Evolutionary conservation across 1,140 invertebrate genomes (phyloP).

Genomic region (Aphelenchoides fujianensis): DNA sequence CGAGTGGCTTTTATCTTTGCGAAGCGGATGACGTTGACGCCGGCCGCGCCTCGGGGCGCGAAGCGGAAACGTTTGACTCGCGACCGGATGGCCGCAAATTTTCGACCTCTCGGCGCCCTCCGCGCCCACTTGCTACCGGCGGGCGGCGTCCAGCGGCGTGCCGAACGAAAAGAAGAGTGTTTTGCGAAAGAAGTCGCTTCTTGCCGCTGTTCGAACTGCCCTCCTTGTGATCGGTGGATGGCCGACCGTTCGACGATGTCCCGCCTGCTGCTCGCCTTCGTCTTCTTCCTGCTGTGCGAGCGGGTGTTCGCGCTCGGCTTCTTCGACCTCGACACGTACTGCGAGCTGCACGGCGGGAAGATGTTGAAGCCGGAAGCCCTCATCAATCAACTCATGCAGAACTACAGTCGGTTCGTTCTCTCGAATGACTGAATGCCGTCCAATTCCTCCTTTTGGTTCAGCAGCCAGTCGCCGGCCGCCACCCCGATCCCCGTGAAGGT

Average conservation of each 20-base stretch:
- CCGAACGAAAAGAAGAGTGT: not conserved
- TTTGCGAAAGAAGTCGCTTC: not conserved
- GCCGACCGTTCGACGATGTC: not conserved
- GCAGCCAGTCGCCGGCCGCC: conserved; percentile 36
- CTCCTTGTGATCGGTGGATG: not conserved
- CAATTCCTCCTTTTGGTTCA: conserved; percentile 14
- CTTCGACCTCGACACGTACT: conserved; percentile 2
- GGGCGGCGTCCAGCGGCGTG: not conserved
- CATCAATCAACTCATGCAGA: not conserved
- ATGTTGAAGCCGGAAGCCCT: not conserved
- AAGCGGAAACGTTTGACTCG: not conserved
- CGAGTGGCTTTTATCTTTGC: too few species aligned
- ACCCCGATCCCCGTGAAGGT: conserved; percentile 52
- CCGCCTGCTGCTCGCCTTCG: not conserved
- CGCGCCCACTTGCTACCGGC: not conserved
- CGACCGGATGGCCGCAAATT: not conserved
- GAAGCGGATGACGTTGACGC: too few species aligned
- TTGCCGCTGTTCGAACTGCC: not conserved
- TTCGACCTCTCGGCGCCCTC: not conserved
- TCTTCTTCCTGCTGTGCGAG: not conserved
- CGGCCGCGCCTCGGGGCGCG: too few species aligned
- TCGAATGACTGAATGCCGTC: conserved; percentile 3
- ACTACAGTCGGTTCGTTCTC: not conserved
- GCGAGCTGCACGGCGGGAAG: not conserved
- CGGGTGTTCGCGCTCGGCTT: not conserved